A percentile compares a stretch with the other conserved stretches of the same genome.
These are phyloP conservation scores for Spatulosminthurus flaviceps DNA, from an alignment of 2,888 invertebrate species.

Conservation along the genomic window DNA sequence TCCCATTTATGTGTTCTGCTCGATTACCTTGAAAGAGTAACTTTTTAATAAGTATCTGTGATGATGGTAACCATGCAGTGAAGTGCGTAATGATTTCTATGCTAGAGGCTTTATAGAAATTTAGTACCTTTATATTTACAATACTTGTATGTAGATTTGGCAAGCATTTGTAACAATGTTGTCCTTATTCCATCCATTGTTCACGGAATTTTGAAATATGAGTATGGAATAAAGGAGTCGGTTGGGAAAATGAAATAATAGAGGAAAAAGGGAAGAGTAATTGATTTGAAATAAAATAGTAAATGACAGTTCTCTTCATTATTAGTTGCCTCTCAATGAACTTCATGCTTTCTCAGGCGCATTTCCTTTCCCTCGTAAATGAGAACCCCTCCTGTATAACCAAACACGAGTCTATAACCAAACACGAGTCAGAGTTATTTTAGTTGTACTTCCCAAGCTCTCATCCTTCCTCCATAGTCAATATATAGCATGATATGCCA, in stretches of 20 bases:
- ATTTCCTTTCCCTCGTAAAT: slow-evolving; percentile 54
- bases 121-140: too few species aligned
- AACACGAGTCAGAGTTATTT: slow-evolving; percentile 1
- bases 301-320: neutral
- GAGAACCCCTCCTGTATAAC: neutral
- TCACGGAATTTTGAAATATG: too few species aligned
- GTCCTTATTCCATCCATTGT: too few species aligned
- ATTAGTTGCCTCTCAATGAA: slow-evolving; percentile 36
- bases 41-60: too few species aligned
- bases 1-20: too few species aligned
- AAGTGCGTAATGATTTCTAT: too few species aligned
- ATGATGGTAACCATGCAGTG: too few species aligned
- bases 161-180: too few species aligned
- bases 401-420: too few species aligned
- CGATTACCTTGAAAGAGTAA: too few species aligned
- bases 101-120: too few species aligned
- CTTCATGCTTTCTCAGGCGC: slow-evolving; percentile 63
- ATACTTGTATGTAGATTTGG: too few species aligned
- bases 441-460: neutral
- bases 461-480: neutral
- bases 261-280: neutral
- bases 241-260: neutral
- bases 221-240: neutral
- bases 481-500: neutral
- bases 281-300: neutral